Evolutionary conservation across 2,888 invertebrate species (phyloP), one percentile per base, ranked within the genome.

Genomic region (Miltochrista miniata): DNA sequence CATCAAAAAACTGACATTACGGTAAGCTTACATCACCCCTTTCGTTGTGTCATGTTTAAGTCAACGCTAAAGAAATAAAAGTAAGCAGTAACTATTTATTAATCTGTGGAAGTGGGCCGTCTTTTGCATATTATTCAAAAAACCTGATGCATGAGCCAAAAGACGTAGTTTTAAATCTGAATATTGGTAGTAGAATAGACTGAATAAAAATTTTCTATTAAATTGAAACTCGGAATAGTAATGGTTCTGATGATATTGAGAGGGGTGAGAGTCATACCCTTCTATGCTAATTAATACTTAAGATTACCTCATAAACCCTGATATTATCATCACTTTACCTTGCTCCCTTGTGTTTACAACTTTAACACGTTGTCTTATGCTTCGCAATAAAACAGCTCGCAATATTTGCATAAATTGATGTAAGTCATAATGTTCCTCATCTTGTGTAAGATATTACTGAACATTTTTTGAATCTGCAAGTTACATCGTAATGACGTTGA

Each of bases 241-340:
- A 13, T 18, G 12, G 34, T 13, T 9, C 13, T 14, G 15, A 33
- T 33, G 18, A 39, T 12, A 13, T 33, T 31, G 24, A 24, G 24
- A 34, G 34, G n/a, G 14, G 8, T 40, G 13, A 15, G 29, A 41
- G n/a, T n/a, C n/a, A n/a, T n/a, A 35, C 24, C 29, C 7, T 35
- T 30, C 29, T 29, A 24, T 10, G 33, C 34, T 47, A 47, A 40
- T 36, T 45, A 29, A 29, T 29, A 14, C 30, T 36, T 12, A 18
- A 47, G 34, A 47, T 40, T 24, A 34, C 34, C 33, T 13, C 34
- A 49, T 49, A 49, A 49, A 49, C 44, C 39, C 39, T 15, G 44
- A 45, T 39, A 39, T 35, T 35, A 49, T 45, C 48, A 44, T 34
- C 38, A 34, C 10, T 39, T 34, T 24, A 18, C 24, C 38, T 24